Base-by-base conservation (phyloP, 35 echinoderm and acorn worm genomes). In the Eucidaris tribuloides region DNA sequence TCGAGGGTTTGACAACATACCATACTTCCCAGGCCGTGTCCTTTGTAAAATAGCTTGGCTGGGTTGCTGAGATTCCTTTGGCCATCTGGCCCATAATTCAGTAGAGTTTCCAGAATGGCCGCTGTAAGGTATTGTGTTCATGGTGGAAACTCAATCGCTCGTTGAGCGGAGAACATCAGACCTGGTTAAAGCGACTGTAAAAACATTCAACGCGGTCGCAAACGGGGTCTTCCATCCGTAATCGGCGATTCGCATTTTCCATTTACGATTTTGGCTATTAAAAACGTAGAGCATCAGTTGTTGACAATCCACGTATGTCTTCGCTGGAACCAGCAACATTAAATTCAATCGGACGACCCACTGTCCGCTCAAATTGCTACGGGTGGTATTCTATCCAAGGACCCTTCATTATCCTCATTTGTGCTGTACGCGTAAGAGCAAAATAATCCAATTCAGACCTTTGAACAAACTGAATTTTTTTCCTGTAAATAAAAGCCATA, bases 401-500 rank as follows among this genome's bases (percentile, higher is more conserved):
- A 4, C 84, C 84, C 22, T 62, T 87, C 7, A 57, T 19, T 2
- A 92, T 42, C 30, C 71, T 85, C 3, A 82, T 70, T 41, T 85
- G 81, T n/a, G n/a, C n/a, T 1, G 81, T 84, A 9, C 64, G 45
- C 4, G 82, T 71, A 2, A 91, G 45, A 0, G 82, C 54, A 57
- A 91, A 86, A 6, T 86, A 56, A 62, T 92, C 90, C 27, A 92
- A 45, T 76, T 92, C 77, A 5, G 90, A 86, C n/a, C 70, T 81
- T 81, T 11, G 78, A 46, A 46, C 90, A 91, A 84, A 84, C 88
- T n/a, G n/a, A n/a, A n/a, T n/a, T n/a, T n/a, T n/a, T n/a, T n/a
- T n/a, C n/a, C n/a, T n/a, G n/a, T n/a, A n/a, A n/a, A n/a, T n/a
- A n/a, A 82, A 81, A 44, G 27, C 60, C 28, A 70, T 7, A 58